Percentiles rank a stretch among this genome's conserved stretches.
Conservation (phyloP, 2,888 invertebrate species). For the Heliconius sara region DNA sequence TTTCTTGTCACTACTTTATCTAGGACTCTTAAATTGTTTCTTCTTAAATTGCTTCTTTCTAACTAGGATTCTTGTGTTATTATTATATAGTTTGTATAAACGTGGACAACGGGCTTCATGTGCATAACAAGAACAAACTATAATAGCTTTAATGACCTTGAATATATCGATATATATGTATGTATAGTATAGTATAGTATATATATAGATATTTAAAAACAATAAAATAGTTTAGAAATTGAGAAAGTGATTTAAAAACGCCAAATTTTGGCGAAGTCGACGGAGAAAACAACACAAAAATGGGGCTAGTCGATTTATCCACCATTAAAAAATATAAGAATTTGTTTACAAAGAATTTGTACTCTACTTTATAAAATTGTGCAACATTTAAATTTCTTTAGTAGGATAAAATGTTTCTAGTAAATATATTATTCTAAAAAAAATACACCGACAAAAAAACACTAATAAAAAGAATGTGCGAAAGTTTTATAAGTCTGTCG, state of each 20-base stretch:
- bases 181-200: too few species aligned
- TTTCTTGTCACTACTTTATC: too few species aligned
- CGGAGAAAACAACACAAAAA: not conserved
- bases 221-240: not conserved
- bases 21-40: too few species aligned
- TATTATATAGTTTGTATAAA: slow-evolving; percentile 4
- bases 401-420: too few species aligned
- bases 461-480: not conserved
- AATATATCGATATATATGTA: not conserved
- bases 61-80: too few species aligned
- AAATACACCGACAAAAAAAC: not conserved
- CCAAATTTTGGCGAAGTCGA: not conserved
- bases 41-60: too few species aligned
- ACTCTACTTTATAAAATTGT: not conserved
- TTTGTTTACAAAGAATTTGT: not conserved
- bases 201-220: not conserved
- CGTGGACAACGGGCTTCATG: not conserved
- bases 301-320: not conserved
- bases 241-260: not conserved
- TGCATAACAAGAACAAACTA: slow-evolving; percentile 1
- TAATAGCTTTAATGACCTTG: slow-evolving; percentile 11
- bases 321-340: not conserved
- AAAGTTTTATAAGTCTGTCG: not conserved
- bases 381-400: too few species aligned
- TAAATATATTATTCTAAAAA: too few species aligned